Evolutionary conservation across 2,113 vertebrate genomes (phyloP), one percentile per base, ranked within the genome.

Genomic region (Chaetops frenatus): DNA sequence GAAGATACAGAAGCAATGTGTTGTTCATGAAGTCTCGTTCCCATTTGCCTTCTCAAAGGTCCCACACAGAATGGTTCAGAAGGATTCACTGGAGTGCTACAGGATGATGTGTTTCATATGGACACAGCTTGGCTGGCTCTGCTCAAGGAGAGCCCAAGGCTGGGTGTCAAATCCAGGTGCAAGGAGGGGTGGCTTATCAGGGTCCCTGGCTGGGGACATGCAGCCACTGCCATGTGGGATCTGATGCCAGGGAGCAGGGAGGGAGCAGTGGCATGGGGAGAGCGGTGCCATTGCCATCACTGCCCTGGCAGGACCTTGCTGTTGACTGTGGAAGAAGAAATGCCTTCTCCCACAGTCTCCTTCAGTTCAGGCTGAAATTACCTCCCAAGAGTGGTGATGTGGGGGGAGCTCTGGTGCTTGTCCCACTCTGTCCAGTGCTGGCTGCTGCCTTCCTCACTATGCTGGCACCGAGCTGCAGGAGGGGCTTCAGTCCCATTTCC

Each of bases 151-250:
- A 10, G 42, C 38, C 47, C 6, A 3, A 71, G 74, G 27, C 77
- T 69, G 67, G n/a, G 13, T 38, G 19, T 29, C 53, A 86, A 45
- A 47, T 48, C 13, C 3, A 5, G 22, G 9, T 24, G 44, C 35
- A 48, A 44, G 24, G 27, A 60, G 24, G 40, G 11, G 6, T 51
- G 54, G 62, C 15, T 56, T 76, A 29, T 27, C 24, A 38, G 28
- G 7, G 5, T 86, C 22, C 8, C 20, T 6, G 1, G 11, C 69
- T 62, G 65, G 53, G 24, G 18, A 44, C 8, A 3, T 0, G 0
- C n/a, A 29, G 16, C 24, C 24, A 5, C n/a, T 61, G 67, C 92
- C 27, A 1, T 9, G 42, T 45, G 45, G 11, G 36, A 21, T 64
- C 33, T 56, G 78, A 38, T 42, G 36, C 9, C n/a, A 18, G 44